phyloP scores from a whole-genome alignment of 2,113 vertebrate species.

The Tinamus guttatus region DNA sequence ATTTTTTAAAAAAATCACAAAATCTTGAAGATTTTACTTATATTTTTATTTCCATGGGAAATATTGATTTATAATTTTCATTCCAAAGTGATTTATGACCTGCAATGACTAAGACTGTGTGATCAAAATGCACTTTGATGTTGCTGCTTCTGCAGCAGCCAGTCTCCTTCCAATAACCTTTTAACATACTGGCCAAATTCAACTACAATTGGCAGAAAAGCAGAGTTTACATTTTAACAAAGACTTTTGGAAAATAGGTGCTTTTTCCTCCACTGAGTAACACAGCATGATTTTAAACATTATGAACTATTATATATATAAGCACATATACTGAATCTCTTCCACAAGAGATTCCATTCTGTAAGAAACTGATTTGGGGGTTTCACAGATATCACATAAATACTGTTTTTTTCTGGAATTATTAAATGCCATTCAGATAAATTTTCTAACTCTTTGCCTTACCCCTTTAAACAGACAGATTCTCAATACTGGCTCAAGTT shows the following conservation, averaged over 20 bases:
- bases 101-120: neutral
- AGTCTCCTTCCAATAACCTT: neutral
- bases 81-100: neutral
- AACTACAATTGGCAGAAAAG: neutral
- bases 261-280: neutral
- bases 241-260: neutral
- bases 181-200: neutral
- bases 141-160: neutral
- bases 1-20: neutral
- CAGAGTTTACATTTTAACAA: neutral
- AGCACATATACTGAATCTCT: neutral
- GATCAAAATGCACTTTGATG: neutral
- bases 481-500: neutral
- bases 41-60: neutral
- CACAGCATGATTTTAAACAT: neutral
- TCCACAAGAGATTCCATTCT: rapidly evolving
- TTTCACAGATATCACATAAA: neutral
- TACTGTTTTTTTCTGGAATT: neutral
- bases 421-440: neutral
- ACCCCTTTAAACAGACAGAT: neutral
- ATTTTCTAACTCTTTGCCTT: neutral
- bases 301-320: neutral
- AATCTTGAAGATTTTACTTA: neutral
- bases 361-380: neutral
- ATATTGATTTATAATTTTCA: neutral